Percentiles rank a stretch among this genome's conserved stretches.
phyloP scores from a whole-genome alignment of 64 coral and sea anemone species.

The Stichodactyla mertensii region DNA sequence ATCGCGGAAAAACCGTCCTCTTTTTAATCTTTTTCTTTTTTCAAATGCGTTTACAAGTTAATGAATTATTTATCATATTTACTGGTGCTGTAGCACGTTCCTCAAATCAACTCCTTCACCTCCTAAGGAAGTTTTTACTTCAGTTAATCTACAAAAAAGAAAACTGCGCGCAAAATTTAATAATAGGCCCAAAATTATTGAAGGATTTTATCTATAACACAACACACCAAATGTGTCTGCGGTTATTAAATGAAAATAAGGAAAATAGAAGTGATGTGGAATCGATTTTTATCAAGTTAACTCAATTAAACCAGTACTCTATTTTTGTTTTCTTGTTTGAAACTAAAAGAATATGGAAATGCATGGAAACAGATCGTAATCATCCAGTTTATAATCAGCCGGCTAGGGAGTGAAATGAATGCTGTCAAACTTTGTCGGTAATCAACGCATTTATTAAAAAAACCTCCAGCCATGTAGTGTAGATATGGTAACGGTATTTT shows the following conservation, averaged over 20 bases:
- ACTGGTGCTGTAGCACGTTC: too few species aligned
- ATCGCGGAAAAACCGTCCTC: neutral
- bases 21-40: neutral
- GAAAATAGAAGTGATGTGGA: neutral
- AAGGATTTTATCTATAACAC: neutral
- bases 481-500: neutral
- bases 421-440: neutral
- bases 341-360: neutral
- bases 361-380: constrained; percentile 2
- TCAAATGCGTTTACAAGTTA: neutral
- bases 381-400: neutral
- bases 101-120: neutral
- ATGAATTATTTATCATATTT: neutral
- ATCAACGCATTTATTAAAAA: neutral
- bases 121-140: too few species aligned
- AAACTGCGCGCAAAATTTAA: too few species aligned
- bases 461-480: neutral
- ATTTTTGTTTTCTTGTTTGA: neutral
- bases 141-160: too few species aligned
- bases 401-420: neutral
- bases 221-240: neutral
- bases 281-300: neutral
- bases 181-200: too few species aligned
- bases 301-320: neutral
- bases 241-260: neutral